These are phyloP conservation scores for Meriones psammophilus DNA, from an alignment of 2,797 vertebrate genomes.

Conservation along the genomic window DNA sequence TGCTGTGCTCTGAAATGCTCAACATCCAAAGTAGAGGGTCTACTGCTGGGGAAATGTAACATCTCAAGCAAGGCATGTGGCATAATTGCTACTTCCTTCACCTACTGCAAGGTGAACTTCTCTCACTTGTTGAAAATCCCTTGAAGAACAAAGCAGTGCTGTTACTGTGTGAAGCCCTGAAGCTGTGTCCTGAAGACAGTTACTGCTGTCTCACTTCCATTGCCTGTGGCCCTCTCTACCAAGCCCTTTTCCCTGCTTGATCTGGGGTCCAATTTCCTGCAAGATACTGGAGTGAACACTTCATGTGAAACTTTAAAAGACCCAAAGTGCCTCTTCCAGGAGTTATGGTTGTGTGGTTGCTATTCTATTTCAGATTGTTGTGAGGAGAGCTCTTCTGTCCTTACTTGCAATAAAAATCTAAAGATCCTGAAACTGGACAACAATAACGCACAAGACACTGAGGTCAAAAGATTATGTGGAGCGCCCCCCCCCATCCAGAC, in stretches of 20 bases:
- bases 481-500: too few relatives aligned
- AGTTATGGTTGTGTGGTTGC: slow-evolving; percentile 52
- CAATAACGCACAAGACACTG: slow-evolving; percentile 10
- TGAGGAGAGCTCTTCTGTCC: background rate
- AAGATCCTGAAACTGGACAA: slow-evolving; percentile 51
- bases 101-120: background rate
- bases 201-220: background rate
- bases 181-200: background rate
- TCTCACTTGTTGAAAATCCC: slow-evolving; percentile 44
- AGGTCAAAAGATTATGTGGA: too few relatives aligned
- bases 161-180: background rate
- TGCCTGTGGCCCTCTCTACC: background rate
- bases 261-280: slow-evolving; percentile 42
- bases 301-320: background rate
- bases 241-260: background rate
- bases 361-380: slow-evolving; percentile 21
- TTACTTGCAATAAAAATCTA: background rate
- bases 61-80: background rate
- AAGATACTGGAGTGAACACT: background rate
- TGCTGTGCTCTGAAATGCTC: background rate
- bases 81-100: background rate
- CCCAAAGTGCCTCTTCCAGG: background rate
- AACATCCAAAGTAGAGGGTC: background rate
- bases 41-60: slow-evolving; percentile 65
- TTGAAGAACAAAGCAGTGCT: background rate